Percentiles rank a stretch among this genome's conserved stretches.
phyloP scores from a whole-genome alignment of 92 coral and sea anemone species.

The Epizoanthus rinbou region DNA sequence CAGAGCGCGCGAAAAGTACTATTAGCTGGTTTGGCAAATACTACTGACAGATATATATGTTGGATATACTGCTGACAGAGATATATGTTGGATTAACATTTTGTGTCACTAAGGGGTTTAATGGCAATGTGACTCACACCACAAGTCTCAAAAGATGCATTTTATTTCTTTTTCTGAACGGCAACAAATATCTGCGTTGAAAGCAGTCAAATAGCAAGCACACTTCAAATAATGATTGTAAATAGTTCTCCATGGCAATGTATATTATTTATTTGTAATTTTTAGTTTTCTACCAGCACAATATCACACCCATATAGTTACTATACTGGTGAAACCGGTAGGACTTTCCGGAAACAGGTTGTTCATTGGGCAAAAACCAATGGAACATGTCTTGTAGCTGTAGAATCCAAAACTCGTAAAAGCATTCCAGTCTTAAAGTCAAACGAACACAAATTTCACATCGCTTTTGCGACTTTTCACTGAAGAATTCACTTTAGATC shows the following conservation, averaged over 20 bases:
- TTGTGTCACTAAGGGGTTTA: no score
- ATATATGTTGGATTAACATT: no score
- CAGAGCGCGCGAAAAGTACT: no score
- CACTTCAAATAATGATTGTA: slow-evolving; percentile 38
- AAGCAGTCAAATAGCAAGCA: slow-evolving; percentile 29
- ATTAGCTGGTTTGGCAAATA: no score
- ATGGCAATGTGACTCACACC: no score
- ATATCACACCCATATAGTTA: not conserved
- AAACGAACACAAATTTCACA: not conserved
- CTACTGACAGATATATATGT: no score
- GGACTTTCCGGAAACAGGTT: not conserved
- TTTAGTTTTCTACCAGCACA: not conserved
- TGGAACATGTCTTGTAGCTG: not conserved
- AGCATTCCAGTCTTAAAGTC: not conserved
- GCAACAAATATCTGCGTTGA: slow-evolving; percentile 14
- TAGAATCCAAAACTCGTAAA: not conserved
- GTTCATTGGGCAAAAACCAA: slow-evolving; percentile 5
- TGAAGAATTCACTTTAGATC: no score
- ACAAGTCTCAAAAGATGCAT: not conserved
- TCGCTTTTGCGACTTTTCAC: no score
- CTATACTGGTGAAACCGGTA: not conserved
- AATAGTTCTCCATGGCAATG: slow-evolving; percentile 21
- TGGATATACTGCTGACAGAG: no score
- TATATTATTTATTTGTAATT: not conserved
- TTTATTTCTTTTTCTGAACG: slow-evolving; percentile 21